Evolutionary conservation across 2,888 invertebrate genomes (phyloP), one percentile per base, ranked within the genome.

Genomic region (Oxycera nigricornis): DNA sequence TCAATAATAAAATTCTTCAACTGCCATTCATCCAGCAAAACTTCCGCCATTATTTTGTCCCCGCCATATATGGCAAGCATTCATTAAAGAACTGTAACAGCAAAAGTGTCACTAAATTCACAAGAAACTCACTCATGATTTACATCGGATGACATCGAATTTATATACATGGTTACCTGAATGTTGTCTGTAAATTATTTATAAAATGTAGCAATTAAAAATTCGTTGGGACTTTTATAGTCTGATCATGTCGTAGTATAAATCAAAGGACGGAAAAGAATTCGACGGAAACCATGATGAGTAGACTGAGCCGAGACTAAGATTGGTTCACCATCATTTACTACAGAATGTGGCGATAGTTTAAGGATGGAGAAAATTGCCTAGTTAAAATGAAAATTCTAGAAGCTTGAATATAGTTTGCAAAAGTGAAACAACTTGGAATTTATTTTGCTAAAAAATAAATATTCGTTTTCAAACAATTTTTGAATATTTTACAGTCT

Each of bases 121-220:
- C 46, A 11, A 46, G 46, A 46, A n/a, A n/a, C n/a, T n/a, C n/a
- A n/a, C n/a, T 46, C 17, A n/a, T 46, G 46, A n/a, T n/a, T n/a
- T n/a, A n/a, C n/a, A n/a, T n/a, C n/a, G n/a, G 14, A 46, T 11
- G 17, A 7, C 46, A 7, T 46, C 6, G 17, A 46, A 46, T 55
- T 59, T 30, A 59, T 28, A 11, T 26, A 46, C 4, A 17, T 14
- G 2, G 46, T n/a, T 46, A 46, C 46, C 11, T 14, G 3, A 17
- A 17, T 2, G 4, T 7, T 46, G 31, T n/a, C n/a, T 30, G 52
- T 70, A 50, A 52, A 70, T 70, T 55, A 70, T 55, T 55, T 70
- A 55, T 70, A 70, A 70, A 70, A 55, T 26, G 70, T 31, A 55
- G 26, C 55, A 70, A 70, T 70, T 70, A 70, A 70, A 68, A 70